Base-by-base conservation (phyloP, 2,888 invertebrate species). In the Eristalis arbustorum region DNA sequence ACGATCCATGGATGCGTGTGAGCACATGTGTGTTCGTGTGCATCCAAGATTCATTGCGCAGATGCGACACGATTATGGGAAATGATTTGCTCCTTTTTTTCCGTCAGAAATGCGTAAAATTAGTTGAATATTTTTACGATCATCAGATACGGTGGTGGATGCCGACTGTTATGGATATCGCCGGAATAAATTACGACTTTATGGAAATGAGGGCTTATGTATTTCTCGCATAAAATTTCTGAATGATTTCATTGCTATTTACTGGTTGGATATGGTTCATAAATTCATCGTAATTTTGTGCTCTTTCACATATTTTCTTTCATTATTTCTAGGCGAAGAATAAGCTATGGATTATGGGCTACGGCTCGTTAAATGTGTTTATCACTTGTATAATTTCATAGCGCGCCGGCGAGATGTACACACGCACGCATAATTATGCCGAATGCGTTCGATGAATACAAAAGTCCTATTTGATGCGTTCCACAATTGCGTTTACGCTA, bases 141-240 rank as follows among this genome's bases (percentile, higher is more conserved):
- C 37, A 23, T 61, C 66, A 59, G 66, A 64, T 59, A 57, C 37
- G 74, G 66, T 37, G 67, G 67, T 61, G 62, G 68, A 67, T 23
- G 61, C 34, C 66, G 69, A 72, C 66, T 78, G 78, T 72, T 79
- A 79, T 73, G 79, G 79, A 73, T 62, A 67, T 79, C 14, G 40
- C 22, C n/a, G 66, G 40, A 61, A 72, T 79, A 80, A 73, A 73
- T 80, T 80, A 80, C 31, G 22, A 37, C 63, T 42, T 80, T 80
- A 80, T 80, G 79, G 66, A 68, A 80, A 73, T 68, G 62, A 73
- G 56, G 13, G 57, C 28, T 64, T 71, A 22, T 78, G 28, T 59
- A 22, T 31, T 59, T 66, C 66, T 61, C 37, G 66, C 72, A 66
- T 67, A 68, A 62, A 61, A 73, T 73, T 66, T 79, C 31, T 37